Evolutionary conservation across 1,140 invertebrate genomes (phyloP).

Genomic region (Drosophila jambulina): DNA sequence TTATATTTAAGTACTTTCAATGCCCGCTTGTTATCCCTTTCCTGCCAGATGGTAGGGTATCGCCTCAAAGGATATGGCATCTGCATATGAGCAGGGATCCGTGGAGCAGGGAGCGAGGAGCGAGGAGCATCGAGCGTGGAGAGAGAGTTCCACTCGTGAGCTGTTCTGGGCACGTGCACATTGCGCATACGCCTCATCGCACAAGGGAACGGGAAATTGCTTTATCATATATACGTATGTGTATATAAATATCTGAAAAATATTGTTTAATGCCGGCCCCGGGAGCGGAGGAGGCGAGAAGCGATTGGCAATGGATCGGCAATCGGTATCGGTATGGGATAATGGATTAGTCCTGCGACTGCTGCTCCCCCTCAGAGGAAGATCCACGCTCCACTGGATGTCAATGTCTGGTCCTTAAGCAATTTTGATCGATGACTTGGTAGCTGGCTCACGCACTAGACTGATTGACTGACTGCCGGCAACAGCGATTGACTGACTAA

Average conservation of each 20-base stretch:
- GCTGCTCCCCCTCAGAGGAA: not conserved
- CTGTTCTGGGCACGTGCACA: conserved; percentile 61
- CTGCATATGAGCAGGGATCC: conserved; percentile 23
- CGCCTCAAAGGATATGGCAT: conserved; percentile 15
- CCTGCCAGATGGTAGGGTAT: conserved; percentile 8
- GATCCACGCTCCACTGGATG: conserved; percentile 29
- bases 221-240: conserved; percentile 33
- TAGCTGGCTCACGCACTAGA: conserved; percentile 39
- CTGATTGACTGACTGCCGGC: conserved; percentile 50
- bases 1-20: not conserved
- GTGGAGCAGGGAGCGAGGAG: conserved; percentile 4
- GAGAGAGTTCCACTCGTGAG: conserved; percentile 15
- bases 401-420: conserved; percentile 39
- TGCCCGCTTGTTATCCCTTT: not conserved
- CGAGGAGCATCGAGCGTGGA: not conserved
- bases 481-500: conserved; percentile 41
- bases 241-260: conserved; percentile 57
- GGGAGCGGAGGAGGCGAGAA: not conserved
- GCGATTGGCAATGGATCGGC: conserved; percentile 9
- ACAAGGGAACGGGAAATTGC: conserved; percentile 33
- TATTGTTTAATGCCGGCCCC: conserved; percentile 53
- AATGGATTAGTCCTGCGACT: conserved; percentile 40
- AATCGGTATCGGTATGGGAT: conserved; percentile 11
- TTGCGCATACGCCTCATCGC: conserved; percentile 61
- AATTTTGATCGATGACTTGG: conserved; percentile 65